phyloP scores from a whole-genome alignment of 2,113 vertebrate species.

The Callopanchax toddi region DNA sequence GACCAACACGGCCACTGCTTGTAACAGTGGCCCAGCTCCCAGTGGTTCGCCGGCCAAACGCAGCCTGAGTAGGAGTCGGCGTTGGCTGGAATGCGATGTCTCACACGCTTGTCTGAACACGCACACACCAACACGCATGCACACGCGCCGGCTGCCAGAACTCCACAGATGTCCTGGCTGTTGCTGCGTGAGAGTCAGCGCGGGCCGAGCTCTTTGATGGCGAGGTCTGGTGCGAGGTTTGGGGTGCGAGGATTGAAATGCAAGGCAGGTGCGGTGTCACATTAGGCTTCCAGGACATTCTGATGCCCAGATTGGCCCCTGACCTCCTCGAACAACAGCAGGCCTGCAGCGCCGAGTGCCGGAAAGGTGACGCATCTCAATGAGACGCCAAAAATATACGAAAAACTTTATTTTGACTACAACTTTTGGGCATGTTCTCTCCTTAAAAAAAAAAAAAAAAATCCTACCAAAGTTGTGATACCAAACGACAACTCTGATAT shows the following conservation, averaged over 20 bases:
- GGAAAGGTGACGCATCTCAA: slow-evolving; percentile 11
- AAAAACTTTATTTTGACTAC: background rate
- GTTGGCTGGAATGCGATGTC: slow-evolving; percentile 49
- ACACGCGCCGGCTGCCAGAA: slow-evolving; percentile 51
- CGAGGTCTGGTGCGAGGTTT: slow-evolving; percentile 61
- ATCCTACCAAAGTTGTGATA: slow-evolving; percentile 16
- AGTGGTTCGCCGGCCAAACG: slow-evolving; percentile 57
- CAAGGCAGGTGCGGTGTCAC: slow-evolving; percentile 63
- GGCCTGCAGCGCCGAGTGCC: slow-evolving; percentile 1
- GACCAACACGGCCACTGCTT: slow-evolving; percentile 41
- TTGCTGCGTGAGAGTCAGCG: slow-evolving; percentile 61
- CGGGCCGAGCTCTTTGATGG: slow-evolving; percentile 62
- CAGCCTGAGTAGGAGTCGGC: slow-evolving; percentile 45
- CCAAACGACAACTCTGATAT: slow-evolving; percentile 25
- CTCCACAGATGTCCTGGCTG: slow-evolving; percentile 78
- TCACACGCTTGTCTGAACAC: slow-evolving; percentile 45
- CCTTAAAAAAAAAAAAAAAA: background rate
- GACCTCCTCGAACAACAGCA: slow-evolving; percentile 50
- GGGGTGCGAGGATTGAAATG: slow-evolving; percentile 53
- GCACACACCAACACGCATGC: slow-evolving; percentile 1
- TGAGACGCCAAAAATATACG: background rate
- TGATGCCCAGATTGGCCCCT: slow-evolving; percentile 50
- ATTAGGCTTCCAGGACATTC: slow-evolving; percentile 47
- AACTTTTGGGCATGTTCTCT: slow-evolving; percentile 32
- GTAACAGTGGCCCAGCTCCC: slow-evolving; percentile 56